Base-by-base conservation (phyloP, 2,113 vertebrate genomes). In the Semnornis frantzii region DNA sequence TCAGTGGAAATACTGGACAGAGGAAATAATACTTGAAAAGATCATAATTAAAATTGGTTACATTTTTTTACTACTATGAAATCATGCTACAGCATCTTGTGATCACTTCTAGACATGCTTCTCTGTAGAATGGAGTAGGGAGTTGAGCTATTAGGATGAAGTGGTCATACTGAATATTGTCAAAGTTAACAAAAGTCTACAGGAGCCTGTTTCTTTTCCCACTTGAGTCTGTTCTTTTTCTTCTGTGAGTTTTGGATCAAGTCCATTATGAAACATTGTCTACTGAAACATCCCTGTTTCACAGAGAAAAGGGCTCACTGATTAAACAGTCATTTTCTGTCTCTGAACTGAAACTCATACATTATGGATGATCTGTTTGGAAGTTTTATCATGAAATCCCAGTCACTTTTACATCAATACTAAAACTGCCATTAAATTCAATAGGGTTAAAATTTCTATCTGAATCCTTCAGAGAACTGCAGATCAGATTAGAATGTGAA, bases 301-400 rank as follows among this genome's bases (percentile, higher is more conserved):
- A 71, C 68, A 82, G 78, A 86, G 68, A 76, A 87, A 63, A 52
- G 68, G 55, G 13, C 25, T 93, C 85, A 30, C 39, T 73, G 81
- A 87, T 87, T 85, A 82, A 95, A 87, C 25, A 90, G 76, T 77
- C 7, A 46, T 93, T 91, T 96, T 91, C 72, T 85, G 60, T 54
- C 76, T 88, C 80, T 80, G 76, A 92, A 77, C 60, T 91, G 66
- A 92, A 90, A 70, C 55, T 55, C 90, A 79, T 59, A 82, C 57
- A 86, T 95, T 89, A 92, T 79, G 81, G 63, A 96, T 95, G 89
- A 87, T 82, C 82, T 82, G 75, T 92, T 4, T 93, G 80, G 86
- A 84, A 90, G 74, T 89, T 93, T 89, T 89, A 54, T 46, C 50
- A 19, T 73, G 46, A 85, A 94, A 91, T 82, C 57, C 68, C 82